Conservation (phyloP, 2,888 invertebrate species). For the Sipunculus nudus region DNA sequence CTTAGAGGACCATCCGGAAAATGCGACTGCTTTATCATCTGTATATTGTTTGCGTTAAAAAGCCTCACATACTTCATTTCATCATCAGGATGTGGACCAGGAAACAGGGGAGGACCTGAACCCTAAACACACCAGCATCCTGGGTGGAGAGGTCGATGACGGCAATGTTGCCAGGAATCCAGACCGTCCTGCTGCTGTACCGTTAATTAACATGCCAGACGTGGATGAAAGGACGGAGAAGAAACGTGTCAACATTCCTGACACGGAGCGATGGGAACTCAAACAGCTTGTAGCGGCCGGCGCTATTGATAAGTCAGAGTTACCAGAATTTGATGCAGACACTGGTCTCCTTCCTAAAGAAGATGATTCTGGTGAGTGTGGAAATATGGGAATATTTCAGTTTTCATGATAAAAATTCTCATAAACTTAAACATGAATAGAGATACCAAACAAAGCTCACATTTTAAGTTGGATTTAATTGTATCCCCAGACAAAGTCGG, state of each 20-base stretch:
- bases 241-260: constrained; percentile 87
- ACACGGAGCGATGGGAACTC: constrained; percentile 95
- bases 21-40: too few relatives aligned
- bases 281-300: constrained; percentile 96
- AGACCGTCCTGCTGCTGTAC: constrained; percentile 80
- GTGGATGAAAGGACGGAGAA: constrained; percentile 71
- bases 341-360: constrained; percentile 87
- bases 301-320: constrained; percentile 89
- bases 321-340: constrained; percentile 98
- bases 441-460: too few relatives aligned
- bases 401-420: too few relatives aligned
- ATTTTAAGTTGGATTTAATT: too few relatives aligned
- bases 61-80: too few relatives aligned
- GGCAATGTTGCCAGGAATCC: constrained; percentile 78
- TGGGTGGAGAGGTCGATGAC: constrained; percentile 64
- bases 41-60: too few relatives aligned
- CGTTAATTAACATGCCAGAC: constrained; percentile 39
- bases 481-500: too few relatives aligned
- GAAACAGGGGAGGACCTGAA: constrained; percentile 93
- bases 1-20: too few relatives aligned
- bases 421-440: too few relatives aligned
- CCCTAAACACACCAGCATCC: constrained; percentile 69
- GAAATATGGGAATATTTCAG: too few relatives aligned
- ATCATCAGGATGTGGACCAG: constrained; percentile 95
- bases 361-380: constrained; percentile 60